Base-by-base conservation (phyloP, 2,113 vertebrate genomes). In the Laticauda colubrina region DNA sequence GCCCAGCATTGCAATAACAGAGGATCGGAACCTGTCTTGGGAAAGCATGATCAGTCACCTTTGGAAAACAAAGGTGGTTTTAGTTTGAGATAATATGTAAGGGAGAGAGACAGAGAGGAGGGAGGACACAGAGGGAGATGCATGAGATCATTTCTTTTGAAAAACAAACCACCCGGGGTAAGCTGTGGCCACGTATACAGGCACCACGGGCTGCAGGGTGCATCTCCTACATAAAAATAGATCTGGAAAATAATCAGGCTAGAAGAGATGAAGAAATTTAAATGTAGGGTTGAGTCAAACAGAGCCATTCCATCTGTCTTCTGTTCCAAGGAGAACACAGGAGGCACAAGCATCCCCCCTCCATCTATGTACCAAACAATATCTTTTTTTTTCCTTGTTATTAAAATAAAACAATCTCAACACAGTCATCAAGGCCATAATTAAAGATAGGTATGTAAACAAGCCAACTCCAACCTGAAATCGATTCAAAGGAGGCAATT, bases 1-100 rank as follows among this genome's bases (percentile, higher is more conserved):
- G 96, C 97, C 97, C 98, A 98, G 97, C 97, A 97, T 97, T 98
- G 98, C 97, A 98, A 98, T 98, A 98, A 98, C 96, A 98, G 97
- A 96, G 95, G 95, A 97, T 98, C 96, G 95, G 95, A 97, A 96
- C 96, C 94, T 90, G 95, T 96, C 97, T 96, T 81, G 96, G 93
- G 94, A 97, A 98, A 98, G 96, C 97, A 97, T 97, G 86, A 96
- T 96, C 96, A 96, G 97, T 97, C 97, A 97, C 94, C 92, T 87
- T 94, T 95, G 94, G 15, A 95, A 95, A 97, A 97, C 96, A 97
- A 96, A 97, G 95, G 94, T 94, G 94, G 95, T 92, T 95, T 59
- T 93, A 94, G 69, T 34, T 20, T 81, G 75, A 43, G 75, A 81
- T 21, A 81, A 81, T 81, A 43, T 81, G 89, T 91, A 94, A 93